Base-by-base conservation (phyloP, 1,140 invertebrate species). In the Ceratina calcarata region DNA sequence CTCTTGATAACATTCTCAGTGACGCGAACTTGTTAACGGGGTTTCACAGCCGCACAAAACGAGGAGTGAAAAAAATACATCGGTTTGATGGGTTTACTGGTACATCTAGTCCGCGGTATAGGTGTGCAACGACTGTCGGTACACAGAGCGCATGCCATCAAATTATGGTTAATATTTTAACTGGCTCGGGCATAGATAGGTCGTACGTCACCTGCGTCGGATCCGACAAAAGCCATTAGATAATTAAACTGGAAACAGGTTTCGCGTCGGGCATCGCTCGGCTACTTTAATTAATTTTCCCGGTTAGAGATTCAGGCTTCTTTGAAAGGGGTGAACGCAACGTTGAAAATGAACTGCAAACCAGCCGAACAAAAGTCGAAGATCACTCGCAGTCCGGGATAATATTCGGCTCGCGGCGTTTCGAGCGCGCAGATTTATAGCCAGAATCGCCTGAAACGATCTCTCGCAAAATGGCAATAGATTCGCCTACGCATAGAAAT, bases 291-390 rank as follows among this genome's bases (percentile, higher is more conserved):
- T 60, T 76, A 68, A 76, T 27, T 61, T n/a, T 27, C 45, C 12
- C 49, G 66, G 20, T 55, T 24, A 55, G 3, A n/a, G n/a, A n/a
- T 51, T 72, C 61, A 37, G 20, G 37, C 27, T 72, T 27, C 22
- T 32, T 53, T 32, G 22, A 10, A 45, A 45, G 16, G 2, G 1
- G 61, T 32, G 3, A 4, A 18, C 15, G 20, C 22, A 66, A 60
- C 2, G 65, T 69, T 4, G 65, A 77, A 77, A 69, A 77, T 70
- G 49, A 77, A 55, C 70, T 77, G 69, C 55, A 37, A 22, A 8
- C 57, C 4, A 16, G 37, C 37, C 0, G 18, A 16, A 27, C 55
- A 57, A 6, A 24, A 45, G 20, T 6, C 8, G 22, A 32, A 32
- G 18, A 15, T 32, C 18, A 7, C 3, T 20, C 3, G 3, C 20